Evolutionary conservation across 2,113 vertebrate species (phyloP), one percentile per base, ranked within the genome.

Genomic region (Spea multiplicata): DNA sequence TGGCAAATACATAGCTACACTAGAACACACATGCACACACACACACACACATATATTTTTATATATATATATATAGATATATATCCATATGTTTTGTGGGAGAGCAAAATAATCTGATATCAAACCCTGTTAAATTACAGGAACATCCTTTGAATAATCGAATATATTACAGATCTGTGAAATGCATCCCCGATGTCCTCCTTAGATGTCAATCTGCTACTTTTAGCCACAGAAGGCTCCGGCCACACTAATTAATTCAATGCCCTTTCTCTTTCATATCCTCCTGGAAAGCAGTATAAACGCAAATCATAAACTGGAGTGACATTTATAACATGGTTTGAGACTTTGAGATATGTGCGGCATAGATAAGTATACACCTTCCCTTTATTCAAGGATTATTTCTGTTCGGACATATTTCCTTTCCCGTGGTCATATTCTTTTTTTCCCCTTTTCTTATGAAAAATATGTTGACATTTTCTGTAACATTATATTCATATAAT

Each of bases 231-330:
- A 16, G 59, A 59, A 67, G 62, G 44, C 44, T 78, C 30, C 47
- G 70, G 52, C 62, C 77, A 66, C 3, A 57, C 59, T 79, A 79
- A 79, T 79, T 73, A 79, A 79, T 73, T 55, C 70, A 66, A 44
- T 79, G 77, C 77, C 77, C 77, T 79, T 79, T 79, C 30, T 69
- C 49, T 79, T 79, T 79, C 66, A 79, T 79, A 57, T 79, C 70
- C 16, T 79, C 71, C 48, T 49, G 62, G 73, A 79, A 73, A 73
- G 77, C 70, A 73, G 70, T 47, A 71, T 67, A 73, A 66, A 73
- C 70, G 50, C 4, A 73, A 73, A 73, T 49, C 77, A 79, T 73
- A 79, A 79, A 79, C 73, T 79, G 70, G 62, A 9, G 6, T 79
- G 77, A 79, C 77, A 79, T 79, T 73, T 79, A 79, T 79, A 44